Percentiles rank a stretch among this genome's conserved stretches.
Conservation (phyloP, 2,113 vertebrate species). For the Eudorcas thomsonii region DNA sequence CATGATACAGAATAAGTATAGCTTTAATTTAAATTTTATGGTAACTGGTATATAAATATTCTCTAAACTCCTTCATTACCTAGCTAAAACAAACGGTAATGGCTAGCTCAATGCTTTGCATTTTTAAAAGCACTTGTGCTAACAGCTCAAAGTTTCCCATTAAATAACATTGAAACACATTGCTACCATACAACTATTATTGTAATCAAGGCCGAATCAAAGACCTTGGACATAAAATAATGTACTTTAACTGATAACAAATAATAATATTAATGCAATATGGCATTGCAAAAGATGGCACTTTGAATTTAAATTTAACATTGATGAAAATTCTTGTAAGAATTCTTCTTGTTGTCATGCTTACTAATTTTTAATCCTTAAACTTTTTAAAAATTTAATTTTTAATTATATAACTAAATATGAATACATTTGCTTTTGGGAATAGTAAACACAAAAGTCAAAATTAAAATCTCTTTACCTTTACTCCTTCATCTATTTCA, state of each 20-base stretch:
- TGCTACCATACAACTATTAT: neutral
- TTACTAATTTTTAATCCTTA: neutral
- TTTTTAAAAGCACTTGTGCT: slow-evolving; percentile 17
- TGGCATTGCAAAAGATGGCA: neutral
- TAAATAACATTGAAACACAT: slow-evolving; percentile 9
- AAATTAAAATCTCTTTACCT: neutral
- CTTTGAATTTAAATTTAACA: neutral
- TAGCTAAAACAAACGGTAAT: slow-evolving; percentile 5
- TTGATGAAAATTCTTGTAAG: neutral
- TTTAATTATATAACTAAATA: neutral
- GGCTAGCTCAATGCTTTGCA: neutral
- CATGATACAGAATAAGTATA: neutral
- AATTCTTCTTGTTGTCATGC: neutral
- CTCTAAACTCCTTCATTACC: neutral
- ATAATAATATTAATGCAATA: neutral
- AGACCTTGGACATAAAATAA: neutral
- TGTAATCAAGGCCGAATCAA: neutral
- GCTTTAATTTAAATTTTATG: slow-evolving; percentile 33
- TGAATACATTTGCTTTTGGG: neutral
- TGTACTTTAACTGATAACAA: neutral
- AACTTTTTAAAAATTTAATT: neutral
- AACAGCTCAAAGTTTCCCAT: neutral
- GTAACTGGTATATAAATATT: slow-evolving; percentile 39
- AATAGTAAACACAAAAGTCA: neutral
- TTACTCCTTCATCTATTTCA: neutral